These are phyloP conservation scores for Drosophila sordidula DNA, from an alignment of 2,888 invertebrate genomes.

Conservation along the genomic window DNA sequence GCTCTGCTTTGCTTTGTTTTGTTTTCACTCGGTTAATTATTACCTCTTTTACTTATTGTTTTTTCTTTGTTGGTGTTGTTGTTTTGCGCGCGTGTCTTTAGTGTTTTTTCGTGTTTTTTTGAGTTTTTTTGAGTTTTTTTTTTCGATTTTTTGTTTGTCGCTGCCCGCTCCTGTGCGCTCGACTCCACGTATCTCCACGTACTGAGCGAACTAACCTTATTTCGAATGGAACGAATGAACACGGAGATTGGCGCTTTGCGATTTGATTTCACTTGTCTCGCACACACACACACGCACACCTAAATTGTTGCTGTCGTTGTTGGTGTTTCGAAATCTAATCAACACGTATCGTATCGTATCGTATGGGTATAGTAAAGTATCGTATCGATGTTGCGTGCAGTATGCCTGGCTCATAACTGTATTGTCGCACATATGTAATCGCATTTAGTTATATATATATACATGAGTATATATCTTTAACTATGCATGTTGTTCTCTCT, in stretches of 20 bases:
- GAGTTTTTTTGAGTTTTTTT: background rate
- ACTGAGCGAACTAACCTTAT: slow-evolving; percentile 72
- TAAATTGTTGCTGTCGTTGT: background rate
- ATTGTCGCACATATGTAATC: slow-evolving; percentile 26
- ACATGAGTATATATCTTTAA: background rate
- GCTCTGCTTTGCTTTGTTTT: slow-evolving; percentile 7
- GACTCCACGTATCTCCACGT: slow-evolving; percentile 64
- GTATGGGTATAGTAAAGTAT: slow-evolving; percentile 25
- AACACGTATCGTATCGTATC: slow-evolving; percentile 61
- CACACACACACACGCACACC: slow-evolving; percentile 24
- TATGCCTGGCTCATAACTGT: slow-evolving; percentile 55
- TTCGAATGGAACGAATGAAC: slow-evolving; percentile 41
- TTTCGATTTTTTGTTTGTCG: slow-evolving; percentile 19
- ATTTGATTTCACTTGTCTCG: slow-evolving; percentile 51
- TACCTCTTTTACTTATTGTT: slow-evolving; percentile 19
- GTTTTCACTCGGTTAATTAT: slow-evolving; percentile 10
- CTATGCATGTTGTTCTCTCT: slow-evolving; percentile 4
- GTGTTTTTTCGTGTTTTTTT: background rate
- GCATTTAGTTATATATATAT: background rate
- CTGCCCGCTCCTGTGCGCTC: slow-evolving; percentile 65
- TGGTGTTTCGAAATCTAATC: slow-evolving; percentile 71
- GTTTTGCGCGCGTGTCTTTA: slow-evolving; percentile 19
- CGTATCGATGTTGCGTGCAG: slow-evolving; percentile 54
- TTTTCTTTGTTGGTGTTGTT: background rate
- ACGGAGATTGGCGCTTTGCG: slow-evolving; percentile 49